Base-by-base conservation (phyloP, 2,113 vertebrate species). In the Dicentrarchus labrax region DNA sequence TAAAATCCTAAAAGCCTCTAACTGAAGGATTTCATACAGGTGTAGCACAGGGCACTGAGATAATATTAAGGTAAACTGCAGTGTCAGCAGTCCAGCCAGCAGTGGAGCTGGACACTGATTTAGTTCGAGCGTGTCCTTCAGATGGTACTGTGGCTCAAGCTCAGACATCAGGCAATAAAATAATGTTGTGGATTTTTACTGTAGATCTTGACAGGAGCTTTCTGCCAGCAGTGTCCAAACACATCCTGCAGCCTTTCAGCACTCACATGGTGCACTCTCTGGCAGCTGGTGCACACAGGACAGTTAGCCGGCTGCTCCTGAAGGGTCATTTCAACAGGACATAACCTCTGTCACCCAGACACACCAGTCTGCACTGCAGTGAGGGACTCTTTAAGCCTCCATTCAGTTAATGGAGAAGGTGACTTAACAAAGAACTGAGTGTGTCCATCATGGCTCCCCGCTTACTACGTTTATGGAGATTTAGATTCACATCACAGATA, bases 161-260 rank as follows among this genome's bases (percentile, higher is more conserved):
- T 78, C 72, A 77, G n/a, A 85, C 85, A 69, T 77, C 16, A 66
- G 69, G 79, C 56, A 38, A 24, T 57, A 24, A 87, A 62, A 73
- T 70, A 59, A 71, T 83, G 6, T 39, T 69, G 77, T 78, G 38
- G 61, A 39, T 67, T 83, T 72, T 73, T 17, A 48, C 45, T 66
- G 53, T 6, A 41, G 59, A 61, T 57, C 30, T 24, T 56, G 56
- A 48, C 53, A 39, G 30, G n/a, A 6, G n/a, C n/a, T 83, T 67
- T 75, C 21, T 79, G 59, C 41, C 65, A 4, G 8, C 60, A 0
- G 64, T 71, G 51, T 65, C 43, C 65, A 17, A 30, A 1, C 78
- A 77, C 65, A 75, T 59, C 47, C 8, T 64, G 47, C 45, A 53
- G 43, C 54, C 24, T 13, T 70, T 70, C 36, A 38, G 47, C n/a